These are phyloP conservation scores for Nannospalax galili DNA, from an alignment of 2,113 vertebrate species.

Conservation along the genomic window DNA sequence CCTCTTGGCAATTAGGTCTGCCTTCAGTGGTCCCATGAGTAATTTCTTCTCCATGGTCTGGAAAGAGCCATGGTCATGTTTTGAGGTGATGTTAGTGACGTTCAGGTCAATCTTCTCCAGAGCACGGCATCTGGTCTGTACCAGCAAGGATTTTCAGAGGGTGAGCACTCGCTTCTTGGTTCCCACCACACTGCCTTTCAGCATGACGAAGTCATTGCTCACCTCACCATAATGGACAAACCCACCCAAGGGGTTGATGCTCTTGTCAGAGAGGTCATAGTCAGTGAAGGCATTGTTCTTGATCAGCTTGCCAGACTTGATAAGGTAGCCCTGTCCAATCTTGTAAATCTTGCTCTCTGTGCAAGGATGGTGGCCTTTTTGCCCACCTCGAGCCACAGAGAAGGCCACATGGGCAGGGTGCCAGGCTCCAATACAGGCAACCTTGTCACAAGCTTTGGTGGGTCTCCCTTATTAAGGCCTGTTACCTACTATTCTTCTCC, in stretches of 20 bases:
- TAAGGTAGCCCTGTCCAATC: slow-evolving; percentile 95
- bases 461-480: no score
- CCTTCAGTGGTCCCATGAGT: no score
- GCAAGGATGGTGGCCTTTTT: slow-evolving; percentile 98
- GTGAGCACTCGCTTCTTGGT: slow-evolving; percentile 99
- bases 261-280: slow-evolving; percentile 98
- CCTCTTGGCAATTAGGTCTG: no score
- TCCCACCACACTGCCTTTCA: slow-evolving; percentile 97
- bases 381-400: slow-evolving; percentile 96
- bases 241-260: slow-evolving; percentile 98
- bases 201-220: slow-evolving; percentile 98
- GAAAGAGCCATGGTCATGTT: no score
- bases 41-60: no score
- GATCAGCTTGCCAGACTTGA: slow-evolving; percentile 96
- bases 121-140: no score
- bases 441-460: slow-evolving; percentile 97
- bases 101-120: no score
- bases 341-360: slow-evolving; percentile 99
- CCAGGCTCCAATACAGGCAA: slow-evolving; percentile 98
- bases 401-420: slow-evolving; percentile 98
- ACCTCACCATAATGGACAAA: slow-evolving; percentile 99
- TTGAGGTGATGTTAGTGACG: no score
- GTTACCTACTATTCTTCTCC: no score
- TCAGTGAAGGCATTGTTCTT: slow-evolving; percentile 98
- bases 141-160: no score